phyloP scores from a whole-genome alignment of 2,113 vertebrate species.

The Bos taurus region ARS-UCD2.0 NC_037337.1:30614501-30615000 shows the following conservation, averaged over 20 bases:
- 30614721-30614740: not conserved
- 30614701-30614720: not conserved
- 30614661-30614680: not conserved
- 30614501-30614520: not conserved
- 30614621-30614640: not conserved
- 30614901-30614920: not conserved
- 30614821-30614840: not conserved
- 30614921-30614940: not conserved
- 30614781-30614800: not conserved
- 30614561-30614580: not conserved
- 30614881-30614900: not conserved
- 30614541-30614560: not conserved
- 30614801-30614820: not conserved
- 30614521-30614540: not conserved
- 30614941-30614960: not conserved
- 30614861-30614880: not conserved
- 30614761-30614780: not conserved
- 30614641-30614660: not conserved
- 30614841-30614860: not conserved
- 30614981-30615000: not conserved
- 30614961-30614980: not conserved
- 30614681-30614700: not conserved
- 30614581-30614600: not conserved
- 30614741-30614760: not conserved
- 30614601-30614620: not conserved